Base-by-base conservation (phyloP, 2,888 invertebrate species). In the Euzetes globulus region DNA sequence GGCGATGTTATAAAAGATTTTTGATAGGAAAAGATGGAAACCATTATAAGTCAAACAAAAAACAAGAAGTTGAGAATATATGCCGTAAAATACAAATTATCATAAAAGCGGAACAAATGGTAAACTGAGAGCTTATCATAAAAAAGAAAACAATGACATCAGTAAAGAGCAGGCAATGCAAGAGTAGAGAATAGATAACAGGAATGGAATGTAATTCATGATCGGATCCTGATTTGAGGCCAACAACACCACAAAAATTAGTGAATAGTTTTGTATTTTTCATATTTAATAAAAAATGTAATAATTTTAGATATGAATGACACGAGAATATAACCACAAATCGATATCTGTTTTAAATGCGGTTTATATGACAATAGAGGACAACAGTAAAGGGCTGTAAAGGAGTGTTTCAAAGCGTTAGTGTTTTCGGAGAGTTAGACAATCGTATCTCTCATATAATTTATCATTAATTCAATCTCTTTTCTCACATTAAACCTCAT, bases 381-480 rank as follows among this genome's bases (percentile, higher is more conserved):
- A 33, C 55, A 22, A 55, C 60, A 63, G 29, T 33, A 63, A 63
- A 63, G 17, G 27, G 22, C 29, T 29, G 4, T 63, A n/a, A n/a
- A n/a, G n/a, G n/a, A n/a, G 1, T 33, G 19, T 63, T 15, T 27
- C 22, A 27, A 7, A 27, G 25, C 29, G 15, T 25, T 13, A 60
- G 29, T 22, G 52, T 25, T 22, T 19, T n/a, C 52, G 9, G 52
- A 19, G 17, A 63, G 7, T n/a, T 15, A 33, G 27, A 63, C 63
- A 63, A 63, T 63, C 19, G 63, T 63, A 63, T 63, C 63, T 63
- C 63, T 33, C n/a, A 33, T 33, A 63, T 33, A 63, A 63, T 63
- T 63, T 63, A 63, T 33, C 33, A 22, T 33, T 33, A 63, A 63
- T 63, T 63, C 63, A 63, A 63, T 63, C 63, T 60, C 60, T 63